phyloP scores from a whole-genome alignment of 2,888 invertebrate species.

The Temnothorax unifasciatus region DNA sequence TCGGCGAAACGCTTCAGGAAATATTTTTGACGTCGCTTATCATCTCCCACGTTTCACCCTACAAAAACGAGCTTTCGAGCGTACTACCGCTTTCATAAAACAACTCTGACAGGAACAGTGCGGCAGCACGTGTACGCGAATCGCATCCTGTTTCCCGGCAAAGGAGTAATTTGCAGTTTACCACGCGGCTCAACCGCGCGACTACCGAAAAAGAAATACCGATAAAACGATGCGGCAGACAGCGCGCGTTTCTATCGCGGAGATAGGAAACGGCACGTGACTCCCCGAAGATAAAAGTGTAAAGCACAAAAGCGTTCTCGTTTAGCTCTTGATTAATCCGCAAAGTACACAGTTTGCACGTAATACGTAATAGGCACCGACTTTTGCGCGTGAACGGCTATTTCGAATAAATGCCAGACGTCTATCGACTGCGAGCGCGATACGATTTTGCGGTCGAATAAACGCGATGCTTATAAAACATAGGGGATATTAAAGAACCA shows the following conservation, averaged over 20 bases:
- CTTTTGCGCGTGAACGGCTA: neutral
- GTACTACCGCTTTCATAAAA: slow-evolving; percentile 65
- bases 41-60: slow-evolving; percentile 71
- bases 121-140: slow-evolving; percentile 60
- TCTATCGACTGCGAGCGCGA: slow-evolving; percentile 20
- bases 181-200: slow-evolving; percentile 40
- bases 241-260: slow-evolving; percentile 22
- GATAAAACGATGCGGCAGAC: slow-evolving; percentile 19
- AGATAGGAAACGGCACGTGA: slow-evolving; percentile 30
- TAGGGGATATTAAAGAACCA: slow-evolving; percentile 46
- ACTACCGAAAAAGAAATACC: slow-evolving; percentile 48
- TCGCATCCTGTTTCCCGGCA: slow-evolving; percentile 60
- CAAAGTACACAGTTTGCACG: neutral
- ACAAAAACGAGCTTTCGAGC: slow-evolving; percentile 72
- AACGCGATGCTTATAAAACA: slow-evolving; percentile 44
- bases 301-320: slow-evolving; percentile 11
- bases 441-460: slow-evolving; percentile 44
- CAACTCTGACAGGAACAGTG: slow-evolving; percentile 69
- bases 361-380: neutral
- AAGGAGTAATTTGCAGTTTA: slow-evolving; percentile 68
- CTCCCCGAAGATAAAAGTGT: neutral
- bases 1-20: slow-evolving; percentile 67
- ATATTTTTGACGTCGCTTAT: slow-evolving; percentile 76
- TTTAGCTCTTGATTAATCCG: slow-evolving; percentile 4
- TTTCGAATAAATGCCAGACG: slow-evolving; percentile 36